phyloP scores from a whole-genome alignment of 2,888 invertebrate genomes.

The Philereme vetulata region DNA sequence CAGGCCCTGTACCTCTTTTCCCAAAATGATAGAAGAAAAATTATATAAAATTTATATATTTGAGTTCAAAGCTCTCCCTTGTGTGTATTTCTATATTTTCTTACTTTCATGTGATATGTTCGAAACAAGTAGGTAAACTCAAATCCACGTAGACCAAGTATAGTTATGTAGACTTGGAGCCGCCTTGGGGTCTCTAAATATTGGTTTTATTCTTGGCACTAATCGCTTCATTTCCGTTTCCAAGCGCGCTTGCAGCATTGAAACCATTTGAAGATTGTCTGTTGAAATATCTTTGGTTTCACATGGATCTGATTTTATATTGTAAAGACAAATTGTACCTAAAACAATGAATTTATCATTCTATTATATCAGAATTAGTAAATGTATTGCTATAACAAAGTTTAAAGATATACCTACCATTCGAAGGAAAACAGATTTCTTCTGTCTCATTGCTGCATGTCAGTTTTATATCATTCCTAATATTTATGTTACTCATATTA shows the following conservation, averaged over 20 bases:
- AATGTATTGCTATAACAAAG: no score
- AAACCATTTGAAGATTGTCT: constrained; percentile 51
- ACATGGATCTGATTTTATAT: constrained; percentile 69
- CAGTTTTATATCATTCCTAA: constrained; percentile 53
- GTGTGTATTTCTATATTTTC: no score
- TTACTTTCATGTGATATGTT: no score
- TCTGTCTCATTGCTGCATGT: constrained; percentile 43
- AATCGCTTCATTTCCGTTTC: constrained; percentile 50
- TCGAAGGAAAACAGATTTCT: constrained; percentile 54
- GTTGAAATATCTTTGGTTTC: constrained; percentile 60
- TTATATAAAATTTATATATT: no score
- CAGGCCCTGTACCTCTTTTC: no score
- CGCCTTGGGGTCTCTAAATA: constrained; percentile 57
- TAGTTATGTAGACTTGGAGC: constrained; percentile 60
- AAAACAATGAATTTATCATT: background rate
- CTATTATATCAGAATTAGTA: no score
- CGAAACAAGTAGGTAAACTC: background rate
- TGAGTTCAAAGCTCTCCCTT: no score
- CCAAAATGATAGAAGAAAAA: no score
- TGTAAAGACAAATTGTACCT: constrained; percentile 56
- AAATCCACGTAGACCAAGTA: constrained; percentile 62
- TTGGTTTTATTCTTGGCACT: constrained; percentile 53
- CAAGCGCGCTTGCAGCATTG: constrained; percentile 46
- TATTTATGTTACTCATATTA: constrained; percentile 38
- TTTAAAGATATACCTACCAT: constrained; percentile 47